Conservation (phyloP, 2,113 vertebrate genomes). For the Verasper variegatus region DNA sequence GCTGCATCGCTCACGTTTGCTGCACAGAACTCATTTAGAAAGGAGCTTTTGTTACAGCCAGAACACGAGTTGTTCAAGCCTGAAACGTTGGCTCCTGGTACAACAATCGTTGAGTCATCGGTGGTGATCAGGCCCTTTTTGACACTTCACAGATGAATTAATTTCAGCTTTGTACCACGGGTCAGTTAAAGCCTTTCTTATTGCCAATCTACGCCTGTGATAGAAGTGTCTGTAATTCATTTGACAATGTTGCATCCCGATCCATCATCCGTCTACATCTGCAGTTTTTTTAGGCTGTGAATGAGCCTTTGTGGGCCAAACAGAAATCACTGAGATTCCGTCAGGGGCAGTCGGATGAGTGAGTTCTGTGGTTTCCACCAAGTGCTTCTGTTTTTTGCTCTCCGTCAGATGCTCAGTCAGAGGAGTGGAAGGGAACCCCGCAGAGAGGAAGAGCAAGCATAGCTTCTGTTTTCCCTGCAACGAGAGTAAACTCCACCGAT, state of each 20-base stretch:
- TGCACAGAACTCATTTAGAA: background rate
- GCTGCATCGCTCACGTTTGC: background rate
- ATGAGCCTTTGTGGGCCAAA: slow-evolving; percentile 15
- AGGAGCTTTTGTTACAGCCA: slow-evolving; percentile 11
- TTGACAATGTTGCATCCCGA: slow-evolving; percentile 18
- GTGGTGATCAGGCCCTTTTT: slow-evolving; percentile 21
- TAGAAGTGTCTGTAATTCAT: slow-evolving; percentile 7
- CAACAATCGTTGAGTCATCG: background rate
- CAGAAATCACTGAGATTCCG: slow-evolving; percentile 43
- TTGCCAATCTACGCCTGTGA: slow-evolving; percentile 18
- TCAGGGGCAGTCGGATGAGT: slow-evolving; percentile 36
- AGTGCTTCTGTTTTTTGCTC: slow-evolving; percentile 37
- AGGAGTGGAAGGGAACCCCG: slow-evolving; percentile 38
- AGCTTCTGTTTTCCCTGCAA: slow-evolving; percentile 46
- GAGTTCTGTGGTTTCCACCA: slow-evolving; percentile 33
- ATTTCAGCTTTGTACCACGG: background rate
- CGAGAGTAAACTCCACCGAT: slow-evolving; percentile 58
- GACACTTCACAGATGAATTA: background rate
- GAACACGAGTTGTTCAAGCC: background rate
- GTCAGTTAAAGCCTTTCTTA: background rate
- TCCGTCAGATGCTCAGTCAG: slow-evolving; percentile 39
- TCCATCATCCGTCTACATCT: slow-evolving; percentile 38
- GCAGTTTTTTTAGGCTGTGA: slow-evolving; percentile 34
- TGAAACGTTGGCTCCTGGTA: background rate
- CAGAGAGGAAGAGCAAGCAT: slow-evolving; percentile 47